Evolutionary conservation across 64 coral and sea anemone genomes (phyloP).

Genomic region (Porites lutea): DNA sequence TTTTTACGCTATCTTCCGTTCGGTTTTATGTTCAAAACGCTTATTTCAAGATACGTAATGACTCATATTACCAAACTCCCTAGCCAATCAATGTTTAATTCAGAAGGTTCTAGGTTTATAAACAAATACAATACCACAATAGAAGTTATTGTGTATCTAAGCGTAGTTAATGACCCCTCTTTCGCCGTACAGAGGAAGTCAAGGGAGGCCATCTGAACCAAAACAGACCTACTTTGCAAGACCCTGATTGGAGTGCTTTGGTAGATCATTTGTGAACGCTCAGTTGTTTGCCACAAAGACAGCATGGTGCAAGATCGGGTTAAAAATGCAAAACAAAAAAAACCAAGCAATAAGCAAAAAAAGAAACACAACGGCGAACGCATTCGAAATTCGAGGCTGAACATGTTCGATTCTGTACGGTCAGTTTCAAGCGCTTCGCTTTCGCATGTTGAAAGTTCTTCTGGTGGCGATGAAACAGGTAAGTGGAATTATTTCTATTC

Average conservation of each 20-base stretch:
- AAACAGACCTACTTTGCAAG: neutral
- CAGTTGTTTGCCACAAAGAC: neutral
- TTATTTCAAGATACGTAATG: neutral
- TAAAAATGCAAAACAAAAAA: slow-evolving; percentile 11
- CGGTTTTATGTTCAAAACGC: no score
- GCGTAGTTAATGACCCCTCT: neutral
- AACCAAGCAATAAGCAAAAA: neutral
- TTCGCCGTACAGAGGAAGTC: neutral
- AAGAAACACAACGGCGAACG: slow-evolving; percentile 37
- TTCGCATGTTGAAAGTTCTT: slow-evolving; percentile 71
- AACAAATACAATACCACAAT: neutral
- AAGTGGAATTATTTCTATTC: neutral
- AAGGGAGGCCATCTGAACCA: neutral
- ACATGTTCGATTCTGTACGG: slow-evolving; percentile 84
- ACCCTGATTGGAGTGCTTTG: neutral
- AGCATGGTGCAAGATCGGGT: slow-evolving; percentile 70
- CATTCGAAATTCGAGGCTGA: slow-evolving; percentile 54
- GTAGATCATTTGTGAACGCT: neutral
- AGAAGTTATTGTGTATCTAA: neutral
- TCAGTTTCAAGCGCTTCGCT: slow-evolving; percentile 65
- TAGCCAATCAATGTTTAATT: neutral
- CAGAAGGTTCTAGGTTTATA: neutral
- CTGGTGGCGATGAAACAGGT: slow-evolving; percentile 87
- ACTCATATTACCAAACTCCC: neutral
- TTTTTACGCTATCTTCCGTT: no score